These are phyloP conservation scores for Drosophila parabipectinata DNA, from an alignment of 1,140 invertebrate species.

Conservation along the genomic window DNA sequence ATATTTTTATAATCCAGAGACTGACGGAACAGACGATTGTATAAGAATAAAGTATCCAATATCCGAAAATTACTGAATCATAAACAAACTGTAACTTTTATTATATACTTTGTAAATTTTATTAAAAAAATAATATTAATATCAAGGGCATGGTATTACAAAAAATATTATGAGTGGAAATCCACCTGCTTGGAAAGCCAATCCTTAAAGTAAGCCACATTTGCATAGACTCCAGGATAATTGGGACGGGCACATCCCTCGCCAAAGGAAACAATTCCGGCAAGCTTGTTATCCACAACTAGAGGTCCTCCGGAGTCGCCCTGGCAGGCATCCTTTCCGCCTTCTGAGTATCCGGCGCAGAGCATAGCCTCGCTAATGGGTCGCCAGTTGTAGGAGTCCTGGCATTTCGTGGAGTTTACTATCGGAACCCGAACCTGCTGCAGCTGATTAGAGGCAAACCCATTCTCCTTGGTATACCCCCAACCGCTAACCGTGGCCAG, in stretches of 20 bases:
- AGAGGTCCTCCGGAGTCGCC: slow-evolving; percentile 84
- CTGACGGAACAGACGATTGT: no score
- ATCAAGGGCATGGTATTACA: neutral
- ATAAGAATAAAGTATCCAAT: neutral
- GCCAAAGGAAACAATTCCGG: slow-evolving; percentile 89
- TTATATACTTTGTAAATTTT: neutral
- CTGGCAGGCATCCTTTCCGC: slow-evolving; percentile 85
- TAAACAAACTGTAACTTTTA: no score
- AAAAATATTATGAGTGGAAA: neutral
- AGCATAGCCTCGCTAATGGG: slow-evolving; percentile 87
- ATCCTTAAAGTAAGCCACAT: slow-evolving; percentile 85
- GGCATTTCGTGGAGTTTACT: slow-evolving; percentile 84
- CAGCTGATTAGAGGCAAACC: slow-evolving; percentile 44
- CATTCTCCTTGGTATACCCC: slow-evolving; percentile 59
- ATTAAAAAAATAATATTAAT: neutral
- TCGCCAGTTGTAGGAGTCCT: slow-evolving; percentile 65
- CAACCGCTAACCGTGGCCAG: slow-evolving; percentile 62
- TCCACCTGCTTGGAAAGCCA: slow-evolving; percentile 76
- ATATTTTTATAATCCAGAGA: no score
- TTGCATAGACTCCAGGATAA: slow-evolving; percentile 88
- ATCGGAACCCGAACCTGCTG: slow-evolving; percentile 56
- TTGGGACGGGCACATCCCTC: slow-evolving; percentile 87
- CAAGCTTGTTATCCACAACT: slow-evolving; percentile 75
- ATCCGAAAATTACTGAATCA: neutral
- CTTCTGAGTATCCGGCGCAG: slow-evolving; percentile 86